A percentile compares a stretch with the other conserved stretches of the same genome.
Conservation (phyloP, 2,113 vertebrate species). For the Myotis lucifugus region DNA sequence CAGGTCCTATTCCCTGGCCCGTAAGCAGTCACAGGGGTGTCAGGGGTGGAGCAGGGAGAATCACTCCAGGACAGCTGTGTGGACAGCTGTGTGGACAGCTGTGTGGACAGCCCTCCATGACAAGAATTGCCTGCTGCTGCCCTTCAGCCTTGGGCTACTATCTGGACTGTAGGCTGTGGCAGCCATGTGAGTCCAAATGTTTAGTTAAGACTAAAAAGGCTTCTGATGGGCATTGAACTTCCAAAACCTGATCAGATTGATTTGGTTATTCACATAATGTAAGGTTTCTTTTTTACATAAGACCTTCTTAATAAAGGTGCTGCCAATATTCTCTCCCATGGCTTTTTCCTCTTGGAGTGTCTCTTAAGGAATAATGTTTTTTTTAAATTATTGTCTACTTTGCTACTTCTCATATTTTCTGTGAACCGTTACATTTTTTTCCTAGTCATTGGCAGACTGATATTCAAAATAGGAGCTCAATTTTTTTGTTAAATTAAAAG, state of each 20-base stretch:
- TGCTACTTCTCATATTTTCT: background rate
- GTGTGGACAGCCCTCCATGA: background rate
- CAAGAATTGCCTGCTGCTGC: rapidly evolving
- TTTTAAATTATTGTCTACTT: background rate
- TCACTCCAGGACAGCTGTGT: background rate
- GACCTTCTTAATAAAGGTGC: background rate
- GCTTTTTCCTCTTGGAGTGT: background rate
- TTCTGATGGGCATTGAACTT: background rate
- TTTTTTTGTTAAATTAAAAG: background rate
- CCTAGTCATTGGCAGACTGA: background rate
- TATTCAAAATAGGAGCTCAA: background rate
- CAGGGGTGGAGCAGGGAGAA: background rate
- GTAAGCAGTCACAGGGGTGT: background rate
- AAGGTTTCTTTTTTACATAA: constrained; percentile 8
- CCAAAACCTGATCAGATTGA: background rate
- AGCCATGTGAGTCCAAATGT: background rate
- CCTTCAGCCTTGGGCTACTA: background rate
- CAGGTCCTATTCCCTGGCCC: background rate
- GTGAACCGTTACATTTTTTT: background rate
- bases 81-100: background rate
- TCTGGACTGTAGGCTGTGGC: background rate
- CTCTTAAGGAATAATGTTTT: background rate
- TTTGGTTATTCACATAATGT: background rate
- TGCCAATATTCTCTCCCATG: background rate
- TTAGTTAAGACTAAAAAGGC: background rate